A percentile compares a stretch with the other conserved stretches of the same genome.
phyloP scores from a whole-genome alignment of 2,113 vertebrate genomes.

The Plestiodon gilberti region DNA sequence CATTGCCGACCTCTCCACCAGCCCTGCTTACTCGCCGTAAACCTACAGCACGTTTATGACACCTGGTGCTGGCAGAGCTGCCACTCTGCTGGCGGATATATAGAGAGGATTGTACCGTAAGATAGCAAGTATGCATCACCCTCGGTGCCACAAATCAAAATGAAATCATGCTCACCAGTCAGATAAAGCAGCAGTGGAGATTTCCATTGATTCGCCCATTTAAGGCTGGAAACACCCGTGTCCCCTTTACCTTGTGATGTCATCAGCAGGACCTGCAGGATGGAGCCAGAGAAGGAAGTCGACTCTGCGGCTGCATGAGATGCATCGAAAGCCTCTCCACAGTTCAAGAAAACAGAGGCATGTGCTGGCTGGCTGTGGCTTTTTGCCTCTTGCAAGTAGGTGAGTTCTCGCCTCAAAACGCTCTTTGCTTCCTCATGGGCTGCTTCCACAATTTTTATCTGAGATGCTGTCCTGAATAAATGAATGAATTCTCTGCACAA shows the following conservation, averaged over 20 bases:
- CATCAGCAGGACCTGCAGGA: not conserved
- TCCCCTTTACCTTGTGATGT: not conserved
- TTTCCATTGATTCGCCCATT: not conserved
- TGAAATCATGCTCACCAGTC: too few species aligned
- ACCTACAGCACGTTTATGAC: too few species aligned
- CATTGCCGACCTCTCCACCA: too few species aligned
- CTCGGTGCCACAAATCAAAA: too few species aligned
- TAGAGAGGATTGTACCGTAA: too few species aligned
- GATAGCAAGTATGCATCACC: not conserved
- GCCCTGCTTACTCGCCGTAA: too few species aligned
- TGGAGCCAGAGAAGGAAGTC: not conserved
- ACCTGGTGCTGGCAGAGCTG: too few species aligned
- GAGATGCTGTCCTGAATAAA: not conserved
- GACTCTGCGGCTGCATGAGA: not conserved
- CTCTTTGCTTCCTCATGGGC: too few species aligned
- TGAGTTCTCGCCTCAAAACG: not conserved
- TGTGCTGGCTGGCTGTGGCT: not conserved
- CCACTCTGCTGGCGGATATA: too few species aligned
- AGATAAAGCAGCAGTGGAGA: too few species aligned
- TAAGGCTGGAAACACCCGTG: not conserved
- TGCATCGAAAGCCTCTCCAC: not conserved
- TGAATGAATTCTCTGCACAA: not conserved
- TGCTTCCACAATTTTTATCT: not conserved
- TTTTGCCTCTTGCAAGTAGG: constrained; percentile 23
- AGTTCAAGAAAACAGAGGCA: not conserved